Conservation (phyloP, 2,797 vertebrate species). For the Channa striata region DNA sequence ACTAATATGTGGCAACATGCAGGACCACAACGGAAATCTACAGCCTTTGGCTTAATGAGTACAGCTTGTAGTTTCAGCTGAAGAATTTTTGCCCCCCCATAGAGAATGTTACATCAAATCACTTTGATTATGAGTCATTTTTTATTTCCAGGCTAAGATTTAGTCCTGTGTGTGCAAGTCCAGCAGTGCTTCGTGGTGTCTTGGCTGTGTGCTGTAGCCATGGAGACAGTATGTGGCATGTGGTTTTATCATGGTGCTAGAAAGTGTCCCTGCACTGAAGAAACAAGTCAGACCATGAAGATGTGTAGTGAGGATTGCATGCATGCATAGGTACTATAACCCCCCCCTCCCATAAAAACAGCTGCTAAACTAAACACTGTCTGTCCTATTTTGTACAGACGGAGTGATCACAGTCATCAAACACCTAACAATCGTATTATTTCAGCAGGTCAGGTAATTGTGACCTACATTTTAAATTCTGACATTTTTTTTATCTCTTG, state of each 20-base stretch:
- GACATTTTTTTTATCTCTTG: conserved; percentile 12
- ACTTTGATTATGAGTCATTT: conserved; percentile 35
- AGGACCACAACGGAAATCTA: not conserved
- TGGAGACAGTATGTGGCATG: conserved; percentile 82
- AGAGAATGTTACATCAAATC: conserved; percentile 13
- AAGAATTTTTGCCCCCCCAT: conserved; percentile 13
- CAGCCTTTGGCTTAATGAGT: not conserved
- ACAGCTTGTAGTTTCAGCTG: not conserved
- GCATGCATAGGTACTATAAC: not conserved
- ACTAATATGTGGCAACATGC: not conserved
- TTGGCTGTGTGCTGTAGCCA: conserved; percentile 79
- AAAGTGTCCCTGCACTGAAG: conserved; percentile 54
- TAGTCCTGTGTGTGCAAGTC: conserved; percentile 58
- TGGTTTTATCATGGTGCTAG: conserved; percentile 62
- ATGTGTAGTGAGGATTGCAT: conserved; percentile 37
- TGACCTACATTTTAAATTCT: not conserved
- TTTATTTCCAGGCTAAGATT: conserved; percentile 51
- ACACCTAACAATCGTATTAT: not conserved
- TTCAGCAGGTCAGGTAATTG: not conserved
- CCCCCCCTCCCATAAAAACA: too few relatives aligned
- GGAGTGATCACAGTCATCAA: not conserved
- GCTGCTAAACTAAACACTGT: too few relatives aligned
- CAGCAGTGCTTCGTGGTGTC: conserved; percentile 66
- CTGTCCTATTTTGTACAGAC: too few relatives aligned
- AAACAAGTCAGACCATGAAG: conserved; percentile 47